phyloP scores from a whole-genome alignment of 2,113 vertebrate genomes.

The Hippotragus niger region DNA sequence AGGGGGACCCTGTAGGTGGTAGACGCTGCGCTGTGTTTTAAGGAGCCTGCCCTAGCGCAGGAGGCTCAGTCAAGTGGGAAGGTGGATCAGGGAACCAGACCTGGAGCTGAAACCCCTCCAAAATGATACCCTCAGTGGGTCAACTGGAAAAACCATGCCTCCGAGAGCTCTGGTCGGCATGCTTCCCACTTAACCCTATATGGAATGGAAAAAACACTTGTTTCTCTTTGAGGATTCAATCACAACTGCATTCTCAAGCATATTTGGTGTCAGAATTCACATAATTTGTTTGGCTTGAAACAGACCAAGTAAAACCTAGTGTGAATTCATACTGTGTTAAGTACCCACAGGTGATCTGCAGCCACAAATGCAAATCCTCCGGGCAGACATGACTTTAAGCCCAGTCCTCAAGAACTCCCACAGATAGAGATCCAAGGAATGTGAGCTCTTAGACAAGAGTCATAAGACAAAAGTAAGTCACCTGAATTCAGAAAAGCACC shows the following conservation, averaged over 20 bases:
- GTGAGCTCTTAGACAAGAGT: neutral
- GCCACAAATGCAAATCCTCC: neutral
- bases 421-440: neutral
- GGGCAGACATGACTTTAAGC: neutral
- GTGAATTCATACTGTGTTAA: neutral
- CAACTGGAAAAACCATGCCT: neutral
- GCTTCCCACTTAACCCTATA: neutral
- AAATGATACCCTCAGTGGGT: neutral
- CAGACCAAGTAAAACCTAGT: neutral
- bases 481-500: neutral
- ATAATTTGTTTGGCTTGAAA: neutral
- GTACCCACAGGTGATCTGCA: neutral
- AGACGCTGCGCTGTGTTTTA: neutral
- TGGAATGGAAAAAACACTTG: neutral
- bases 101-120: neutral
- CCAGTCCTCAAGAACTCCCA: neutral
- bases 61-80: neutral
- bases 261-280: neutral
- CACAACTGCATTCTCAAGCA: neutral
- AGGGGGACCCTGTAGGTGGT: too few species aligned
- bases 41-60: neutral
- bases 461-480: neutral
- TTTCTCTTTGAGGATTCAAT: neutral
- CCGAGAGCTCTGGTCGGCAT: neutral
- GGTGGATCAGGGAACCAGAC: neutral